A percentile compares a stretch with the other conserved stretches of the same genome.
Evolutionary conservation across 2,888 invertebrate species (phyloP).

Genomic region (Lobophora halterata): DNA sequence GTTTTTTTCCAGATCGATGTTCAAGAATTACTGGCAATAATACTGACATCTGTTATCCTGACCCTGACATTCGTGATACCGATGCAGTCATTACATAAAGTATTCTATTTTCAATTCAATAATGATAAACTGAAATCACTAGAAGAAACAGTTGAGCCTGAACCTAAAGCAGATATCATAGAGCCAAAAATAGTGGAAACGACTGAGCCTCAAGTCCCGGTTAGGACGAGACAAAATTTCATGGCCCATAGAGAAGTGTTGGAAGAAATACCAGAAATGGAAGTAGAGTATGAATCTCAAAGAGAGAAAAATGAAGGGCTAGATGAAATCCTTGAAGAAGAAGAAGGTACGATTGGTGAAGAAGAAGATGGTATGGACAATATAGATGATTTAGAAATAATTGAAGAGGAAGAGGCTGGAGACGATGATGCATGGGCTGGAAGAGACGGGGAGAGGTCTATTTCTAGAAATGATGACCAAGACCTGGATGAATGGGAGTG

Average conservation of each 20-base stretch:
- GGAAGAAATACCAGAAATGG: conserved; percentile 71
- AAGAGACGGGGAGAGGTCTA: conserved; percentile 47
- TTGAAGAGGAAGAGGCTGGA: conserved; percentile 66
- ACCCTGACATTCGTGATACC: conserved; percentile 85
- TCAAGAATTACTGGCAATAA: conserved; percentile 76
- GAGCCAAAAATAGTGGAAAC: conserved; percentile 38
- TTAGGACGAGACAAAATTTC: conserved; percentile 50
- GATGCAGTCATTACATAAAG: conserved; percentile 76
- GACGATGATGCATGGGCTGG: conserved; percentile 61
- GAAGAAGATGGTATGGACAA: conserved; percentile 46
- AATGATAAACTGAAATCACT: conserved; percentile 27
- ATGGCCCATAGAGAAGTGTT: conserved; percentile 69
- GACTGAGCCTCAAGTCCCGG: conserved; percentile 38
- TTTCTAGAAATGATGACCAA: conserved; percentile 52
- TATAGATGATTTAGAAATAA: conserved; percentile 58
- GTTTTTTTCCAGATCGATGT: conserved; percentile 74
- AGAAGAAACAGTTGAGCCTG: conserved; percentile 30
- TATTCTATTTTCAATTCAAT: conserved; percentile 45
- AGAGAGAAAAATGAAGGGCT: conserved; percentile 58
- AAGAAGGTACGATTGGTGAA: conserved; percentile 58
- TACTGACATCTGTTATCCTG: conserved; percentile 74
- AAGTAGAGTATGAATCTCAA: conserved; percentile 66
- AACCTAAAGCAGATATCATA: too few species aligned
- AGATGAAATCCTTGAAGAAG: conserved; percentile 71
- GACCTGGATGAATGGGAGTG: conserved; percentile 77